Base-by-base conservation (phyloP, 2,888 invertebrate genomes). In the Cephus rjabovi region DNA sequence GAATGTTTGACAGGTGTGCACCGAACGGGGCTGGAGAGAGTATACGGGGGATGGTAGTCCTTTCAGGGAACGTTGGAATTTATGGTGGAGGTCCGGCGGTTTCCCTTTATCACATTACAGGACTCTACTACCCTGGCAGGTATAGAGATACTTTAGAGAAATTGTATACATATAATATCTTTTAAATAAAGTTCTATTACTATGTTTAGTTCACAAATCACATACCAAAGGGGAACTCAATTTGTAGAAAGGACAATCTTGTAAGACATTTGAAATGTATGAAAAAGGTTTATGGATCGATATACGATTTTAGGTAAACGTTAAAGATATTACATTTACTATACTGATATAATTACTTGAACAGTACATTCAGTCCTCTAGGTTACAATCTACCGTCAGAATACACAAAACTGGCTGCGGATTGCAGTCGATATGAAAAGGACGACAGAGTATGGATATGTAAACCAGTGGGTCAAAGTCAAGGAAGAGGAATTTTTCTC, bases 401-500 rank as follows among this genome's bases (percentile, higher is more conserved):
- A 88, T 97, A 97, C 88, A 96, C 96, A 2, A 96, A 96, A 90
- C 92, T 97, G 86, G 96, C 97, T 23, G 95, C 96, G 0, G 96
- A 97, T 89, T 97, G 96, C 88, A 95, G 95, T 30, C 92, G 94
- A 76, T 89, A 90, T 69, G 87, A 92, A 75, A 90, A 91, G 79
- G 88, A 89, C 31, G 89, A 91, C 68, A 87, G 86, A 73, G 94
- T 96, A n/a, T 97, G 97, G 97, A 97, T 97, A 81, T 97, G 96
- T 89, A 97, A 97, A 88, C 97, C 97, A 0, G 96, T 97, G 1
- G 96, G 96, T 0, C 95, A 96, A 90, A 97, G 97, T 84, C 96
- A 97, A 91, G 97, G 97, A 12, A 93, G 95, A 87, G 97, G 97
- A 75, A 97, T 97, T 81, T 96, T 96, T 87, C 91, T 97, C 35